phyloP scores from a whole-genome alignment of 1,140 invertebrate genomes.

The Antheraea pernyi region DNA sequence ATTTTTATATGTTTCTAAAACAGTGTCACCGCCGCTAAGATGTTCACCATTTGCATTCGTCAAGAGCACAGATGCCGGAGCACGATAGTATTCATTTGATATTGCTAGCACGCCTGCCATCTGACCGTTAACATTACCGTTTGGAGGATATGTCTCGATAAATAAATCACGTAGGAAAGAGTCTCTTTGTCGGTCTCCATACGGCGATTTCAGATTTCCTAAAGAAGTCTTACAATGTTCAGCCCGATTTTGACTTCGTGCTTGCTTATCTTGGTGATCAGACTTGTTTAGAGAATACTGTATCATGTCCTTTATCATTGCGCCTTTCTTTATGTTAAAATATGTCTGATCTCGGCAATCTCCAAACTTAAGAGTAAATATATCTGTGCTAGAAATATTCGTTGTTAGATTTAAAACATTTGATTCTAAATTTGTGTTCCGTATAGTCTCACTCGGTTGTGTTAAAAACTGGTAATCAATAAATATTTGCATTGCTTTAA shows the following conservation, averaged over 20 bases:
- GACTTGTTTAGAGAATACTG: constrained; percentile 26
- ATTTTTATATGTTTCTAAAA: constrained; percentile 30
- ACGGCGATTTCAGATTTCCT: constrained; percentile 41
- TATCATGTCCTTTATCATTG: constrained; percentile 20
- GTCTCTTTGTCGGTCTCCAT: constrained; percentile 51
- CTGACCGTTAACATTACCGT: constrained; percentile 57
- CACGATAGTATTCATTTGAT: constrained; percentile 55
- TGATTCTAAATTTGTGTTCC: background rate
- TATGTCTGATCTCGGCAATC: constrained; percentile 20
- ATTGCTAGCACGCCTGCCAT: constrained; percentile 54
- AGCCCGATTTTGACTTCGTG: constrained; percentile 31
- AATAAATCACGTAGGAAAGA: constrained; percentile 59
- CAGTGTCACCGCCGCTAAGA: constrained; percentile 32
- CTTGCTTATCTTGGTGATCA: constrained; percentile 34
- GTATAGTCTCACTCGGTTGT: constrained; percentile 10
- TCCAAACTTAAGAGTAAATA: constrained; percentile 22
- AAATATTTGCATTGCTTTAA: constrained; percentile 59
- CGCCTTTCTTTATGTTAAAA: constrained; percentile 38
- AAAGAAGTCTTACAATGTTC: constrained; percentile 33
- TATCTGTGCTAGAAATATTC: constrained; percentile 2
- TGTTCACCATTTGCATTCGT: constrained; percentile 54
- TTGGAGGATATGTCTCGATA: constrained; percentile 60
- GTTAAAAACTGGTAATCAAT: constrained; percentile 47
- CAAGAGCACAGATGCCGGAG: constrained; percentile 48
- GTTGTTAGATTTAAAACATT: background rate